These are phyloP conservation scores for Toxotes lorentzi DNA, from an alignment of 2,797 vertebrate species.

Conservation along the genomic window DNA sequence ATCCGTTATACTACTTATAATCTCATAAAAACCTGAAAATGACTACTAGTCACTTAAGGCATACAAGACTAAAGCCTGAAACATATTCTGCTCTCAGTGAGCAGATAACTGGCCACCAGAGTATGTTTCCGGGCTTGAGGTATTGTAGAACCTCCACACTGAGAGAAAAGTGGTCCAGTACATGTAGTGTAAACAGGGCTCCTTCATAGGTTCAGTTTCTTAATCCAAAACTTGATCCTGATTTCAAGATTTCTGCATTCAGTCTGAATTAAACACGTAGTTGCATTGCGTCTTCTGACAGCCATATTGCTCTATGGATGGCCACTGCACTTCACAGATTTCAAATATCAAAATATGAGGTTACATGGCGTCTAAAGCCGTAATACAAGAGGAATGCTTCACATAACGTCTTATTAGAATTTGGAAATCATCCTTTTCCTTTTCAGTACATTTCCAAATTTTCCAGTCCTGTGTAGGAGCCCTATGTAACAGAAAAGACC, in stretches of 20 bases:
- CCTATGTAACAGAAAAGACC: constrained; percentile 7
- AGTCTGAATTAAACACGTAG: neutral
- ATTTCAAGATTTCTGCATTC: neutral
- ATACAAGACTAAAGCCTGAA: constrained; percentile 11
- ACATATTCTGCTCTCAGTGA: neutral
- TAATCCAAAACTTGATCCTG: neutral
- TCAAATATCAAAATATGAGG: constrained; percentile 1
- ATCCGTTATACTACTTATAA: neutral
- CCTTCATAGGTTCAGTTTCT: constrained; percentile 1
- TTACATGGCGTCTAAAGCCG: neutral
- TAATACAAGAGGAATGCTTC: neutral
- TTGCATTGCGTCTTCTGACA: neutral
- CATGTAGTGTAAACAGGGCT: constrained; percentile 25
- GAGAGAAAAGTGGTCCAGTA: constrained; percentile 10
- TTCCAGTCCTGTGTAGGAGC: constrained; percentile 17
- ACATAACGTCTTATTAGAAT: neutral
- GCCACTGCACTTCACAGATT: neutral
- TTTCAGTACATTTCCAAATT: neutral
- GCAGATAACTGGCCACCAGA: neutral
- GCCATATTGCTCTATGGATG: neutral
- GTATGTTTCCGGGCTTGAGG: neutral
- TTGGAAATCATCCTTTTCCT: neutral
- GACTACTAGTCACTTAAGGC: constrained; percentile 17
- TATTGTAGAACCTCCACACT: neutral
- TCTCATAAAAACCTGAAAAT: constrained; percentile 32